Base-by-base conservation (phyloP, 2,888 invertebrate genomes). In the Pollenia labialis region DNA sequence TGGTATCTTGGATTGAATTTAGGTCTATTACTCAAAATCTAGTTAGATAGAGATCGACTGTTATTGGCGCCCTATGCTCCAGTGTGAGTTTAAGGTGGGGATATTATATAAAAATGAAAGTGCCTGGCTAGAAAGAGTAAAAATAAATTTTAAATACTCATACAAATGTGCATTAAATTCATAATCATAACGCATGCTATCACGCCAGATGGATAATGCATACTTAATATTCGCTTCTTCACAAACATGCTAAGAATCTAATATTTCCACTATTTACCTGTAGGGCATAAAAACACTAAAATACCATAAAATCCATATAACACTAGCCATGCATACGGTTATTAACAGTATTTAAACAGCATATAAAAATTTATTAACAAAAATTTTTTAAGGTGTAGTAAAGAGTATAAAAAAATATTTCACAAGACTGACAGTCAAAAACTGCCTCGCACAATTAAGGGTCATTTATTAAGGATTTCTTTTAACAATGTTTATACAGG, bases 311-410 rank as follows among this genome's bases (percentile, higher is more conserved):
- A 44, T 11, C 7, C 10, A 52, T 40, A 52, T 62, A 48, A 12
- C 32, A 16, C 32, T 58, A 52, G 64, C 64, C 86, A 83, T 32
- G 60, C 83, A 82, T 58, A 83, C 83, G 74, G 85, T 86, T 80
- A 89, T 89, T 89, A 89, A 89, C 88, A 88, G 87, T 87, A 68
- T 89, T 89, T 89, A 89, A 88, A 88, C 81, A 87, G 88, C 87
- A 81, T 69, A 85, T 88, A 87, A 88, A 85, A 79, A 81, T 69
- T 85, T 75, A 84, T 81, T 81, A 84, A 69, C 46, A 16, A 50
- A 46, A 18, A 50, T n/a, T 66, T 66, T 76, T 80, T 62, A 76
- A 62, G 85, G 85, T 72, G 80, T 80, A 83, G 80, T 72, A 76
- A 66, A 72, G 40, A 54, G 68, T 40, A 14, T 32, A 54, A 32